Evolutionary conservation across 1,140 invertebrate species (phyloP).

Genomic region (Drosophila tani): DNA sequence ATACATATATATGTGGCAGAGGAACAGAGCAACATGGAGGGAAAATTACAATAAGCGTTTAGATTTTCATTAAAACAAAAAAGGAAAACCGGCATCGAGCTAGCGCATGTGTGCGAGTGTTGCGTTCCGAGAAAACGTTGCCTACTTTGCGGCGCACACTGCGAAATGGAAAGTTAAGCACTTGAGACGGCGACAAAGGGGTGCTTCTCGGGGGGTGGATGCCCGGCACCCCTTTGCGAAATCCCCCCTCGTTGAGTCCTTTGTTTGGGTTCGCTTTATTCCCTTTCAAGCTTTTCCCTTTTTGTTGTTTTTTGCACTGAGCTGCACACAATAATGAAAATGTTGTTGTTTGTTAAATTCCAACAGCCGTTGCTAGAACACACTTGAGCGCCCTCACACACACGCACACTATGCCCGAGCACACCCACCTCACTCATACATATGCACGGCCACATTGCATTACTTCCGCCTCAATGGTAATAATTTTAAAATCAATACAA

Average conservation of each 20-base stretch:
- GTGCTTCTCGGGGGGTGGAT: constrained; percentile 17
- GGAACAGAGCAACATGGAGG: constrained; percentile 32
- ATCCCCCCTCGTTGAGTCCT: constrained; percentile 40
- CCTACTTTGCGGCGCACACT: constrained; percentile 66
- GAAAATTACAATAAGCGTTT: constrained; percentile 70
- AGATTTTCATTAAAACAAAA: constrained; percentile 66
- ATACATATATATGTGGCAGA: not conserved
- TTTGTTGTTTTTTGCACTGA: constrained; percentile 56
- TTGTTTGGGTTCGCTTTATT: constrained; percentile 67
- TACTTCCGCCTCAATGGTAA: constrained; percentile 83
- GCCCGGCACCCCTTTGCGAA: constrained; percentile 54
- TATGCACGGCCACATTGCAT: constrained; percentile 65
- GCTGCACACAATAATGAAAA: constrained; percentile 84
- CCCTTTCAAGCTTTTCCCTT: constrained; percentile 9
- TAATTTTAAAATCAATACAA: constrained; percentile 85
- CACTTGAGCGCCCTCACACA: constrained; percentile 58
- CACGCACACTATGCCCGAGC: constrained; percentile 16
- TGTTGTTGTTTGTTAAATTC: constrained; percentile 84
- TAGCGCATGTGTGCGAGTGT: constrained; percentile 3
- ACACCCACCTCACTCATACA: constrained; percentile 27
- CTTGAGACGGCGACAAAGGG: constrained; percentile 66
- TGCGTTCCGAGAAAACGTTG: constrained; percentile 59
- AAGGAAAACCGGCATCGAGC: constrained; percentile 1
- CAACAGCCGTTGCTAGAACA: constrained; percentile 68
- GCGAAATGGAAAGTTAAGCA: constrained; percentile 75